Conservation (phyloP, 2,888 invertebrate species). For the Mycogona germanica region DNA sequence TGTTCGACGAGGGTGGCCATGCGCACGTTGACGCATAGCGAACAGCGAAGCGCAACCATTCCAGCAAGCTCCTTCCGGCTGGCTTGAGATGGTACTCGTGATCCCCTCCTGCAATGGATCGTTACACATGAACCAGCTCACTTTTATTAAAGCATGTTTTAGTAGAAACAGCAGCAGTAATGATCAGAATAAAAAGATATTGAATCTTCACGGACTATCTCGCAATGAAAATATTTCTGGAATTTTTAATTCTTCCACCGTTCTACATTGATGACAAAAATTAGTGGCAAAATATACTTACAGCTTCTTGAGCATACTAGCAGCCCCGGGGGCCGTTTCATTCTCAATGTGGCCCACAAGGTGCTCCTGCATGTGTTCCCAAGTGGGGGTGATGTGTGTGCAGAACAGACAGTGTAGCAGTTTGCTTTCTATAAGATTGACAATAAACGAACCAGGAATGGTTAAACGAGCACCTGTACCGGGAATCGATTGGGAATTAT, state of each 20-base stretch:
- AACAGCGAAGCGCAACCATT: background rate
- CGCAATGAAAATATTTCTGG: too few relatives aligned
- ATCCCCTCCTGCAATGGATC: background rate
- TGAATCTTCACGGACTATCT: too few relatives aligned
- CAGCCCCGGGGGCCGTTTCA: conserved; percentile 1
- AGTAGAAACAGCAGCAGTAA: too few relatives aligned
- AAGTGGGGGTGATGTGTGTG: conserved; percentile 1
- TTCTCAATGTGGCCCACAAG: conserved; percentile 1
- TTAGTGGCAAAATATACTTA: background rate
- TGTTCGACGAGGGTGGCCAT: background rate
- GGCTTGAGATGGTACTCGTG: background rate
- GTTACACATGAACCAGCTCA: background rate
- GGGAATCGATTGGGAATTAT: too few relatives aligned
- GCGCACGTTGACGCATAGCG: conserved; percentile 1
- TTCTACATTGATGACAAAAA: too few relatives aligned
- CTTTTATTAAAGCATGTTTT: background rate
- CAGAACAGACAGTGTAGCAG: conserved; percentile 7
- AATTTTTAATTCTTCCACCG: too few relatives aligned
- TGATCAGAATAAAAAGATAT: too few relatives aligned
- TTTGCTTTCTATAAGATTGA: conserved; percentile 6
- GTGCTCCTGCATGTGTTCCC: conserved; percentile 9
- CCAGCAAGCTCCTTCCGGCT: conserved; percentile 1
- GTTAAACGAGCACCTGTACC: background rate
- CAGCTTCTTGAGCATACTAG: conserved; percentile 6
- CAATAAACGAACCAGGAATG: background rate